Conservation (phyloP, 2,113 vertebrate genomes). For the Conger conger region DNA sequence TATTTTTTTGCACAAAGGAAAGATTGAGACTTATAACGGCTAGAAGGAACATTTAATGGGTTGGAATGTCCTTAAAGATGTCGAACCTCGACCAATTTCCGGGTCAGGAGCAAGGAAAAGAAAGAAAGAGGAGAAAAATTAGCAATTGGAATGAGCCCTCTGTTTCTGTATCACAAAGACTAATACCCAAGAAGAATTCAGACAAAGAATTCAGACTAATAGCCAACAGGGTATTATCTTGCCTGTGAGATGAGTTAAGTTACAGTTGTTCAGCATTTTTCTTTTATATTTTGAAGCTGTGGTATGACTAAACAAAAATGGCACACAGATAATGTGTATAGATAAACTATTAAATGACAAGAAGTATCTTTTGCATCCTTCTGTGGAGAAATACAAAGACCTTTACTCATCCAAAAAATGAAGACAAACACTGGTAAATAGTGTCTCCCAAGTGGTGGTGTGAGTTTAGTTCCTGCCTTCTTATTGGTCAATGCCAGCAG, state of each 20-base stretch:
- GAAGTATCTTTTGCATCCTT: neutral
- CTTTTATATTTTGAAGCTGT: conserved; percentile 1
- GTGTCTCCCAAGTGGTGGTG: neutral
- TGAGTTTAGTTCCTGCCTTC: neutral
- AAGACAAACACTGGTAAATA: neutral
- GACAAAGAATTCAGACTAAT: neutral
- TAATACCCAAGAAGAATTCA: neutral
- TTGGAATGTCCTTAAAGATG: no score
- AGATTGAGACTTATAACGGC: no score
- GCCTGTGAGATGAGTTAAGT: neutral
- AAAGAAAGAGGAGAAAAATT: no score
- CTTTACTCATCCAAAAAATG: neutral
- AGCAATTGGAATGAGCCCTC: no score
- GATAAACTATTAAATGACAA: conserved; percentile 16
- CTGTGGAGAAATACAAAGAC: neutral
- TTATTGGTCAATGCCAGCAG: neutral
- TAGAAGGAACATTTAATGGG: no score
- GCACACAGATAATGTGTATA: neutral
- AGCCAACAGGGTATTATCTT: neutral
- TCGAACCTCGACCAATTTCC: no score
- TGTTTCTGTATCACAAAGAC: neutral
- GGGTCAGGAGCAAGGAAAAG: no score
- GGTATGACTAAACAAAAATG: neutral
- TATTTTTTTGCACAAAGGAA: no score
- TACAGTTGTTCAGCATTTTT: conserved; percentile 12